Conservation (phyloP, 2,888 invertebrate species). For the Bombylius major region DNA sequence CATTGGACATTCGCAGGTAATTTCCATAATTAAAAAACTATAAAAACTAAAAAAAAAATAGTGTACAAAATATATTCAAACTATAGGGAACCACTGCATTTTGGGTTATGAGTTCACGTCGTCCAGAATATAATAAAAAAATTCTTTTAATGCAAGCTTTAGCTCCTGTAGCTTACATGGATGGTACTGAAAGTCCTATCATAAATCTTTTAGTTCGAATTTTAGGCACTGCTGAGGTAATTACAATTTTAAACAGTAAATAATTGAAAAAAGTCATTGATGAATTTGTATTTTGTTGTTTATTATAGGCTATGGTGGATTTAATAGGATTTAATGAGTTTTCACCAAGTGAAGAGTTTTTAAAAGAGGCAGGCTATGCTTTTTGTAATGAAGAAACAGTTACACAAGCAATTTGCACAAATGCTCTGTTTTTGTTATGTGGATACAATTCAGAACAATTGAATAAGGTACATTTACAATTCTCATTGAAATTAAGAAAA, state of each 20-base stretch:
- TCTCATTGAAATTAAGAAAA: not conserved
- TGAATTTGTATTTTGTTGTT: not conserved
- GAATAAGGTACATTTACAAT: conserved; percentile 18
- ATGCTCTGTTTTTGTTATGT: conserved; percentile 41
- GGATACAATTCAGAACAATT: conserved; percentile 33
- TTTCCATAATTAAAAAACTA: not conserved
- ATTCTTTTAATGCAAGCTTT: conserved; percentile 35
- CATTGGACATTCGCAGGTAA: conserved; percentile 42
- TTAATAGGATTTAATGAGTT: conserved; percentile 17
- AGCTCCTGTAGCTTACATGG: conserved; percentile 42
- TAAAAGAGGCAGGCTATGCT: not conserved
- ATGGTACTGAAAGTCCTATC: conserved; percentile 32
- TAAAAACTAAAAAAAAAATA: not conserved
- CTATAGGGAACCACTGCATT: conserved; percentile 40
- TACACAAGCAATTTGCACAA: conserved; percentile 44
- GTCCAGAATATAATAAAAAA: conserved; percentile 37
- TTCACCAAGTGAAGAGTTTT: not conserved
- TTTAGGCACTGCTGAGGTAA: not conserved
- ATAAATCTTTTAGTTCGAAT: not conserved
- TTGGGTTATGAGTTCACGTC: conserved; percentile 35
- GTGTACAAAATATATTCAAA: too few species aligned
- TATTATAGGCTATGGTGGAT: not conserved
- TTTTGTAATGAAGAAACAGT: conserved; percentile 38
- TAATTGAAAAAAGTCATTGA: not conserved
- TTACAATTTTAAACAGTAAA: not conserved